These are phyloP conservation scores for Papilio demoleus DNA, from an alignment of 2,888 invertebrate species.

Conservation along the genomic window DNA sequence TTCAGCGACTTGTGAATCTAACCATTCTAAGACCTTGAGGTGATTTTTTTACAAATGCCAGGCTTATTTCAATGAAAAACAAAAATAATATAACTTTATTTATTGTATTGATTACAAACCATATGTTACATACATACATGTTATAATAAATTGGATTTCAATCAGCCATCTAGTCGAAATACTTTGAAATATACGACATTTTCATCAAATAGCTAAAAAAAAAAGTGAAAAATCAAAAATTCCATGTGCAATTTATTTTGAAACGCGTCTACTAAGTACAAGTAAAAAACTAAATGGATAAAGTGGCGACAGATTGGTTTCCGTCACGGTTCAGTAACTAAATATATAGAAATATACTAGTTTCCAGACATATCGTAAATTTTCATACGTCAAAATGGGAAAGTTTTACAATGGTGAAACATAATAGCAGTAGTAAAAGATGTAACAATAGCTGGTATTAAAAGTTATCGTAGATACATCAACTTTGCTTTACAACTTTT, in stretches of 20 bases:
- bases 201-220: neutral
- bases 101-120: neutral
- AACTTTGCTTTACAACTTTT: neutral
- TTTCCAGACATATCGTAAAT: conserved; percentile 3
- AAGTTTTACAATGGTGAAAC: conserved; percentile 13
- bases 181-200: neutral
- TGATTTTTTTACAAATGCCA: neutral
- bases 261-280: neutral
- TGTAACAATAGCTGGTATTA: conserved; percentile 4
- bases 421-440: neutral
- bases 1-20: conserved; percentile 3
- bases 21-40: neutral
- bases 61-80: neutral
- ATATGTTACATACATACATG: too few relatives aligned
- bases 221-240: neutral
- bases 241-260: neutral
- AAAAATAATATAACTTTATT: neutral
- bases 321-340: neutral
- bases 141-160: neutral
- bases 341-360: neutral
- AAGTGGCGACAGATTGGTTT: neutral
- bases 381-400: neutral
- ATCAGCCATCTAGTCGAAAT: neutral
- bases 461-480: conserved; percentile 3
- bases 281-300: too few relatives aligned